Percentiles rank a stretch among this genome's conserved stretches.
These are phyloP conservation scores for Erannis defoliaria DNA, from an alignment of 2,888 invertebrate species.

Conservation along the genomic window DNA sequence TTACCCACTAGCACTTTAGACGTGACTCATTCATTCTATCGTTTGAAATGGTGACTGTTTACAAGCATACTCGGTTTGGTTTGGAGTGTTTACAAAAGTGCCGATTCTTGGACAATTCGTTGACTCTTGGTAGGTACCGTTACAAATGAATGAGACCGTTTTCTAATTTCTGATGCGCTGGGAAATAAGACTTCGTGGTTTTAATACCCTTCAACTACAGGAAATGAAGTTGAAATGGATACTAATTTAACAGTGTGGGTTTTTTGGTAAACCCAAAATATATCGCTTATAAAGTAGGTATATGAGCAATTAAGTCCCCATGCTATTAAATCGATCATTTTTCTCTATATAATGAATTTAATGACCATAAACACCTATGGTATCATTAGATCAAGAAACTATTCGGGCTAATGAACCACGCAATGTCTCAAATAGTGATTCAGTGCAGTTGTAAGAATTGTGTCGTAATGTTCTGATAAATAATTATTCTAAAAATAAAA, in stretches of 20 bases:
- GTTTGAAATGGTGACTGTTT: background rate
- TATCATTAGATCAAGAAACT: slow-evolving; percentile 3
- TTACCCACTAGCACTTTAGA: background rate
- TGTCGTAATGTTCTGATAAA: background rate
- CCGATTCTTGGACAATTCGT: no score
- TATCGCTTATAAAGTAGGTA: no score
- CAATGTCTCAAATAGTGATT: slow-evolving; percentile 6
- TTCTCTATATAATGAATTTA: no score
- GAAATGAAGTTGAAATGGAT: no score
- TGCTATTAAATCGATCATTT: background rate
- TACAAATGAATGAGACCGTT: no score
- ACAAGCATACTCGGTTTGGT: background rate
- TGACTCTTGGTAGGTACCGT: no score
- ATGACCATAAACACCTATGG: slow-evolving; percentile 13
- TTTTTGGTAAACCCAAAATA: no score
- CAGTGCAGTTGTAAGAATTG: slow-evolving; percentile 14
- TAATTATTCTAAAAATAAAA: slow-evolving; percentile 1
- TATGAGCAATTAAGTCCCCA: background rate
- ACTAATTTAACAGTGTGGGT: no score
- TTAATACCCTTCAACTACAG: no score
- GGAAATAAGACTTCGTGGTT: no score
- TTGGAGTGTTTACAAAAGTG: no score
- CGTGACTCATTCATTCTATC: background rate
- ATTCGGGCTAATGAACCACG: background rate
- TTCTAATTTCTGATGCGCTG: no score